These are phyloP conservation scores for Sceloporus undulatus DNA, from an alignment of 2,113 vertebrate genomes.

Conservation along the genomic window DNA sequence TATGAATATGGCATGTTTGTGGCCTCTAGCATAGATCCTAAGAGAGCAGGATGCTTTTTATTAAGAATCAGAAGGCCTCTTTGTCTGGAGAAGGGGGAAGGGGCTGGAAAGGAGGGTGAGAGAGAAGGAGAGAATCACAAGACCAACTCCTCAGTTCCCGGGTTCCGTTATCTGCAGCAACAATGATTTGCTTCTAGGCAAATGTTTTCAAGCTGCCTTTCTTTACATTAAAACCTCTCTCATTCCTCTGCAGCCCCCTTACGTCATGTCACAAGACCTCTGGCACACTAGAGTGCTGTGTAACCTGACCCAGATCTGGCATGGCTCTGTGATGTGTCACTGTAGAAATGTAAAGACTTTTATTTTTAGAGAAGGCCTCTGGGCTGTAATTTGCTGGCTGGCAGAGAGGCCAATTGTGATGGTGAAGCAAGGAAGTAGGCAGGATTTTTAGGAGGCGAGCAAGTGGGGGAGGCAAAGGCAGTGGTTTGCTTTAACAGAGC, in stretches of 20 bases:
- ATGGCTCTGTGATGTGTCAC: constrained; percentile 64
- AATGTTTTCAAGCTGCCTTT: constrained; percentile 63
- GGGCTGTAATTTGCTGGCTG: constrained; percentile 46
- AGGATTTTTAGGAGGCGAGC: not conserved
- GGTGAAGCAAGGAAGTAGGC: not conserved
- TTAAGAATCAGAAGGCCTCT: constrained; percentile 1
- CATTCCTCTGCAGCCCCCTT: constrained; percentile 54
- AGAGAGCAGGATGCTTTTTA: constrained; percentile 9
- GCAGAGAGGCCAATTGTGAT: not conserved
- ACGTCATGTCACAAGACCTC: constrained; percentile 65
- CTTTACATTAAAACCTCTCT: constrained; percentile 62
- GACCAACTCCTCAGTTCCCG: constrained; percentile 35
- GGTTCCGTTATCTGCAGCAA: constrained; percentile 16
- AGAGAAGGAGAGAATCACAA: constrained; percentile 9
- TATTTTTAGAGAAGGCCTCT: constrained; percentile 25
- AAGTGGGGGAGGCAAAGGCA: not conserved
- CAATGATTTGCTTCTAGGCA: constrained; percentile 61
- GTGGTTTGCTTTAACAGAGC: not conserved
- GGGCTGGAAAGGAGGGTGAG: too few relatives aligned
- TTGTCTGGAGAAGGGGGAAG: constrained; percentile 16
- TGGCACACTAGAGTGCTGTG: constrained; percentile 56
- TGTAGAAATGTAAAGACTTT: constrained; percentile 64
- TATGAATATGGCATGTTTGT: not conserved
- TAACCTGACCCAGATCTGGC: constrained; percentile 52
- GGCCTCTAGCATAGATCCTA: not conserved